Conservation (phyloP, 1,140 invertebrate species). For the Mylabris phalerata region DNA sequence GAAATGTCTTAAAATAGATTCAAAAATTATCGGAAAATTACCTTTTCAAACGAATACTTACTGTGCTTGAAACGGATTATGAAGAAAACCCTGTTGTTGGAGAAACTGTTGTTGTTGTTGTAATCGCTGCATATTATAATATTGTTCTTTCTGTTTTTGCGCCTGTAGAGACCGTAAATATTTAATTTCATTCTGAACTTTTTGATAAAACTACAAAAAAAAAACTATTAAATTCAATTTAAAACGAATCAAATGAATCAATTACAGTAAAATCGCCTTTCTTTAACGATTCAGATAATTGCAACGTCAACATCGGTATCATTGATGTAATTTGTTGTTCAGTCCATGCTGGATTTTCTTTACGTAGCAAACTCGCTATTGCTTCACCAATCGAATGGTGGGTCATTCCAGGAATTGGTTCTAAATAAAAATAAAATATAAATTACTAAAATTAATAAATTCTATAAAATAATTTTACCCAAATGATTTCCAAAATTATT, state of each 20-base stretch:
- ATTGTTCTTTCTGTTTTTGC: constrained; percentile 28
- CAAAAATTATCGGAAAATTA: no score
- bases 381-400: constrained; percentile 22
- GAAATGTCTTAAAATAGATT: background rate
- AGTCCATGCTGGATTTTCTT: constrained; percentile 35
- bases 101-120: constrained; percentile 30
- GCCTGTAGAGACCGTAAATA: constrained; percentile 22
- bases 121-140: constrained; percentile 30
- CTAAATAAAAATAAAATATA: constrained; percentile 5
- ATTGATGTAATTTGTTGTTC: constrained; percentile 32
- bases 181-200: constrained; percentile 23
- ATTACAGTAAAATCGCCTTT: constrained; percentile 22
- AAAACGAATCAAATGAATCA: background rate
- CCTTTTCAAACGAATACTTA: background rate
- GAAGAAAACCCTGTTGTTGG: constrained; percentile 1
- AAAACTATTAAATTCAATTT: background rate
- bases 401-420: no score
- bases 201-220: constrained; percentile 20
- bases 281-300: constrained; percentile 20
- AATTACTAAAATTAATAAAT: background rate
- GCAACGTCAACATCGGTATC: constrained; percentile 26
- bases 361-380: constrained; percentile 29
- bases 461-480: background rate
- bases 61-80: background rate
- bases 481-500: background rate